Percentiles rank a stretch among this genome's conserved stretches.
phyloP scores from a whole-genome alignment of 2,113 vertebrate genomes.

The Cyphomyrus discorhynchus region DNA sequence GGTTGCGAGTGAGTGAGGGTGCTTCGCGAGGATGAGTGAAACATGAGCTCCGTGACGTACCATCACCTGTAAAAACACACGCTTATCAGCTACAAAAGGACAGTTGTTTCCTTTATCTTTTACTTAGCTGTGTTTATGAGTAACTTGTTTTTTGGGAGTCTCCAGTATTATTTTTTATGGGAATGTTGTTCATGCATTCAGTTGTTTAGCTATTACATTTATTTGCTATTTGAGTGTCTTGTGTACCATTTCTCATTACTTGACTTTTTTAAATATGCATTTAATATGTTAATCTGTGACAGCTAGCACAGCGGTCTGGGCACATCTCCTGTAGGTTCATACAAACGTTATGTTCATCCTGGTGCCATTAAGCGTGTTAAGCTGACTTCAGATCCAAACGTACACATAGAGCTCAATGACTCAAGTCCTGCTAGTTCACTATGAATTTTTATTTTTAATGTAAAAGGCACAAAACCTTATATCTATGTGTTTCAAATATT shows the following conservation, averaged over 20 bases:
- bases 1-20: not conserved
- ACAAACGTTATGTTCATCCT: not conserved
- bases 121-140: not conserved
- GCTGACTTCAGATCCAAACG: not conserved
- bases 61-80: not conserved
- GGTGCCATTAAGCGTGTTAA: not conserved
- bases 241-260: not conserved
- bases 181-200: not conserved
- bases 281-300: not conserved
- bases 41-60: not conserved
- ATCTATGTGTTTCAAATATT: not conserved
- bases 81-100: not conserved
- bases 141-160: not conserved
- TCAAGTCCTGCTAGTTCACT: not conserved
- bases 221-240: not conserved
- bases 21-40: not conserved
- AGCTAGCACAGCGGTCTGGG: not conserved
- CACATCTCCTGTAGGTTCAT: not conserved
- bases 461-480: not conserved
- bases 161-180: constrained; percentile 6
- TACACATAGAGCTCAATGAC: not conserved
- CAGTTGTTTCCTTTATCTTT: not conserved
- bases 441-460: not conserved
- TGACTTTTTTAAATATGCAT: not conserved
- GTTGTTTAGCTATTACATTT: not conserved